Evolutionary conservation across 64 coral and sea anemone genomes (phyloP).

Genomic region (Montipora foliosa): DNA sequence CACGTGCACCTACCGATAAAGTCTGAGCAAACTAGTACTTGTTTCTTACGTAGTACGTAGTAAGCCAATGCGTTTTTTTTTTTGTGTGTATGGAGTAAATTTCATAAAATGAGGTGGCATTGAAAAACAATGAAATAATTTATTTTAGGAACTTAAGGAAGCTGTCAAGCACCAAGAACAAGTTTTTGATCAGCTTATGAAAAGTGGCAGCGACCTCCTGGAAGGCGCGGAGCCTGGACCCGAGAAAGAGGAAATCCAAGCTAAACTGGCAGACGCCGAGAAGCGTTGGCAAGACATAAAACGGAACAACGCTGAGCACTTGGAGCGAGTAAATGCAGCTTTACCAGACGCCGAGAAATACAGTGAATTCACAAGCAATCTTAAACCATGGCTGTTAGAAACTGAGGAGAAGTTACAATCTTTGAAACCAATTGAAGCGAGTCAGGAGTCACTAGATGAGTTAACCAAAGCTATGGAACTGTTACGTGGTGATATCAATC

Average conservation of each 20-base stretch:
- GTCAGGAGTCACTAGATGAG: constrained; percentile 60
- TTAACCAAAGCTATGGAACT: constrained; percentile 51
- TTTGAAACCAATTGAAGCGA: constrained; percentile 66
- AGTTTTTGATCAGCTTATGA: constrained; percentile 86
- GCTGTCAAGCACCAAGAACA: constrained; percentile 89
- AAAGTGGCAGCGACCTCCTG: constrained; percentile 77
- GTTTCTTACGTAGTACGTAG: too few relatives aligned
- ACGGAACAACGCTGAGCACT: constrained; percentile 73
- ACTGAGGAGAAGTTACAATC: constrained; percentile 76
- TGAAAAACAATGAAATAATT: too few relatives aligned
- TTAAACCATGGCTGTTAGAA: constrained; percentile 77
- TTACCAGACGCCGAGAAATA: constrained; percentile 82
- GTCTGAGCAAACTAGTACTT: too few relatives aligned
- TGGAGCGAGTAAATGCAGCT: constrained; percentile 59
- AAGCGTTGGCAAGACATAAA: constrained; percentile 86
- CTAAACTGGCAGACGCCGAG: constrained; percentile 80
- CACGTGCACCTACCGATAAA: too few relatives aligned
- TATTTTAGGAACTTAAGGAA: constrained; percentile 62
- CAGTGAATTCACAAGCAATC: constrained; percentile 56
- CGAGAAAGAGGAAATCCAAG: constrained; percentile 79
- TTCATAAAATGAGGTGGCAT: too few relatives aligned
- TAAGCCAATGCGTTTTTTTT: too few relatives aligned
- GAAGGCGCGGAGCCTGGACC: constrained; percentile 91
- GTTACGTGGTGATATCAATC: constrained; percentile 67
- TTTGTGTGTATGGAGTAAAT: too few relatives aligned